Percentiles rank a stretch among this genome's conserved stretches.
Conservation (phyloP, 2,113 vertebrate genomes). For the Pimephales promelas region DNA sequence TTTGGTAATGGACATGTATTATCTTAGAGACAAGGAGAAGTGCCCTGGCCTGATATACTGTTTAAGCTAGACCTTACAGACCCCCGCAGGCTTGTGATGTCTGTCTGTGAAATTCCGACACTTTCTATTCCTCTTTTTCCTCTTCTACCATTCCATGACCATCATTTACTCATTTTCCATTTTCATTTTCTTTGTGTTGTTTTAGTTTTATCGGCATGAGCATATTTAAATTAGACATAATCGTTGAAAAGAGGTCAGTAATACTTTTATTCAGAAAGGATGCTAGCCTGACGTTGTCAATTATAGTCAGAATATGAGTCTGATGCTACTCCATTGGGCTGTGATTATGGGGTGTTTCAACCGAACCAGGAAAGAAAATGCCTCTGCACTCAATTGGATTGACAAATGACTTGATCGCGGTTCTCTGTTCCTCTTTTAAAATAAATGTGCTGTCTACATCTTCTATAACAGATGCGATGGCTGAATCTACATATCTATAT, state of each 20-base stretch:
- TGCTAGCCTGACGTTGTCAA: too few species aligned
- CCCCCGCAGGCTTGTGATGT: background rate
- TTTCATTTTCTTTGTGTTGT: background rate
- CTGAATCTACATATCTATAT: too few species aligned
- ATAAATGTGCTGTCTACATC: too few species aligned
- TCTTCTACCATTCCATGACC: background rate
- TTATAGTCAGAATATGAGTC: too few species aligned
- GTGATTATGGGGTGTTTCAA: too few species aligned
- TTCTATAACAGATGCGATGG: too few species aligned
- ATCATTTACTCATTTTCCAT: background rate
- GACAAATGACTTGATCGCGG: too few species aligned
- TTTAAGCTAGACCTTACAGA: constrained; percentile 1
- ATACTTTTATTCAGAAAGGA: background rate
- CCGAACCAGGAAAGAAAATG: too few species aligned
- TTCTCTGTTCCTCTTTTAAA: too few species aligned
- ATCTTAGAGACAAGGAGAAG: constrained; percentile 11
- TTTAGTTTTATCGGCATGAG: background rate
- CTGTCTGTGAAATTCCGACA: background rate
- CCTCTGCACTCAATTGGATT: too few species aligned
- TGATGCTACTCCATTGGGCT: too few species aligned
- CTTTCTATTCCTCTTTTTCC: background rate
- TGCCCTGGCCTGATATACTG: background rate
- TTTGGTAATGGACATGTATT: constrained; percentile 28
- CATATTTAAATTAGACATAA: background rate
- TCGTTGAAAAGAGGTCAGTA: background rate